Base-by-base conservation (phyloP, 92 coral and sea anemone species). In the Zoanthus sociatus region DNA sequence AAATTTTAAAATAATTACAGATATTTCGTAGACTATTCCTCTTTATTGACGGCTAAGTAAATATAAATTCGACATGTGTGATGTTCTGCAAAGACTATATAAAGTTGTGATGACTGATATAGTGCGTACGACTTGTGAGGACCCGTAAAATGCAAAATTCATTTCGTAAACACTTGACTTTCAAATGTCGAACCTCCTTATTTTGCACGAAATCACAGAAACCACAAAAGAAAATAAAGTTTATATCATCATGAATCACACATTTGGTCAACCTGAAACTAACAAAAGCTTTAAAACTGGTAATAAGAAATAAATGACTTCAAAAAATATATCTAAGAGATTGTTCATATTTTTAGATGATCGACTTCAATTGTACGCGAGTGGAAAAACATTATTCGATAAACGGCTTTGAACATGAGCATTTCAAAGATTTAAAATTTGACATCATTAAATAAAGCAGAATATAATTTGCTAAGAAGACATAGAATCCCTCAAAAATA, bases 161-260 rank as follows among this genome's bases (percentile, higher is more conserved):
- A 1, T 44, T 42, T 32, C 60, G 85, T 66, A 81, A 81, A 81
- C 85, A 81, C 85, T 81, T 50, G 63, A 66, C 15, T 55, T 30
- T 66, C 45, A 42, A 44, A 64, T 37, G 74, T 16, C 32, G 66
- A 78, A n/a, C n/a, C 18, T 18, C 46, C 75, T 46, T 81, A 75
- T 47, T 67, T 64, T 81, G 85, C 85, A 81, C 85, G 85, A 81
- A 81, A 78, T 42, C 7, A 79, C 11, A 16, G 21, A 47, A 79
- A 79, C 61, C 42, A 42, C 17, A 30, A 81, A 26, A 20, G 32
- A 11, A 1, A 17, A 61, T 4, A 9, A 50, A 30, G 17, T 32
- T 33, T 46, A 67, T 12, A 4, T 67, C 13, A 31, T 20, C 8
- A 30, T 67, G 21, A 11, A 21, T 7, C 6, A 69, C 16, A 69